Percentiles rank a stretch among this genome's conserved stretches.
phyloP scores from a whole-genome alignment of 2,888 invertebrate genomes.

The Drymonia ruficornis region DNA sequence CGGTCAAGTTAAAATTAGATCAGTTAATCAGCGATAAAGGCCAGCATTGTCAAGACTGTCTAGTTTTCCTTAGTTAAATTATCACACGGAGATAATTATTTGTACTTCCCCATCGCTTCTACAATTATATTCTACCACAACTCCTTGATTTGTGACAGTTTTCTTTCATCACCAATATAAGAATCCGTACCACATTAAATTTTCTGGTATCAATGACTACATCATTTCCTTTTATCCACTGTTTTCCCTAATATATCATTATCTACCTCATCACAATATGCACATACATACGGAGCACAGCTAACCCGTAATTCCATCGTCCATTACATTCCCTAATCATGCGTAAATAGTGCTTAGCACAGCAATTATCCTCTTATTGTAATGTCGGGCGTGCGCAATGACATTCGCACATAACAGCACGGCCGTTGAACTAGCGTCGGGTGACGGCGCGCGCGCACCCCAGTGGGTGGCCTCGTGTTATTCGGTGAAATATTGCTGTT shows the following conservation, averaged over 20 bases:
- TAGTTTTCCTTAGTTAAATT: too few relatives aligned
- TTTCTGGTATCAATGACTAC: not conserved
- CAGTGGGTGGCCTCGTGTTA: slow-evolving; percentile 33
- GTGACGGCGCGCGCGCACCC: slow-evolving; percentile 26
- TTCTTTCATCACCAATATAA: not conserved
- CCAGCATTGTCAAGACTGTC: too few relatives aligned
- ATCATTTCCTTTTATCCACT: not conserved
- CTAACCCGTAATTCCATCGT: not conserved
- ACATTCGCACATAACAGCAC: slow-evolving; percentile 63
- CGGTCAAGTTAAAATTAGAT: not conserved
- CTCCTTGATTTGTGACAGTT: slow-evolving; percentile 26
- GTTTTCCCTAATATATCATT: not conserved
- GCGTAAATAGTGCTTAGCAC: slow-evolving; percentile 7
- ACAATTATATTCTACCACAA: slow-evolving; percentile 1
- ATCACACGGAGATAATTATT: too few relatives aligned
- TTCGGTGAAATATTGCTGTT: not conserved
- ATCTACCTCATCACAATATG: too few relatives aligned
- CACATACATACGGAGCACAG: not conserved
- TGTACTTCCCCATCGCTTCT: too few relatives aligned
- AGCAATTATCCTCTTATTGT: slow-evolving; percentile 53
- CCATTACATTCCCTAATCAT: slow-evolving; percentile 3
- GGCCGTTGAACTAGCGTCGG: slow-evolving; percentile 55
- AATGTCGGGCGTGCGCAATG: slow-evolving; percentile 52
- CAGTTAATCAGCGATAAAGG: slow-evolving; percentile 14
- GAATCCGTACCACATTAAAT: not conserved